A percentile compares a stretch with the other conserved stretches of the same genome.
Conservation (phyloP, 2,888 invertebrate species). For the Priocnemis perturbator region DNA sequence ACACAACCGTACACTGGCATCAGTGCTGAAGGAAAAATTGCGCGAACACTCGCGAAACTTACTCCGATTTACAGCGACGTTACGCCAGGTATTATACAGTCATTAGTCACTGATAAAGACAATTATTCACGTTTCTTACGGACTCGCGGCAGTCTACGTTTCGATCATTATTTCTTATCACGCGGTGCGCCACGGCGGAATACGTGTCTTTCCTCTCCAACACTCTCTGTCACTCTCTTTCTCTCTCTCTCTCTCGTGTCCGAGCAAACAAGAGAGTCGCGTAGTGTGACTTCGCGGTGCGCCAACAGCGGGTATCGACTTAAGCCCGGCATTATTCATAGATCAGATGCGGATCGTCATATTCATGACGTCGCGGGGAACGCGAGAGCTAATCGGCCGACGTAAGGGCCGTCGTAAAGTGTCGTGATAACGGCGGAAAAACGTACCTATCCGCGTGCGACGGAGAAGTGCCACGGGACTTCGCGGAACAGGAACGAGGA, state of each 20-base stretch:
- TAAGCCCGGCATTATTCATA: constrained; percentile 53
- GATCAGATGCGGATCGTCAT: constrained; percentile 59
- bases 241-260: neutral
- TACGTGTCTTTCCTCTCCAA: neutral
- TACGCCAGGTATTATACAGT: neutral
- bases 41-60: neutral
- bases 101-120: too few relatives aligned
- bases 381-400: constrained; percentile 61
- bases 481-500: neutral
- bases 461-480: too few relatives aligned
- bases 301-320: too few relatives aligned
- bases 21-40: neutral
- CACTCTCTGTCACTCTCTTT: neutral
- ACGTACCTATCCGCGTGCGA: constrained; percentile 21
- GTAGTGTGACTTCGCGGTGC: too few relatives aligned
- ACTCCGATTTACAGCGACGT: neutral
- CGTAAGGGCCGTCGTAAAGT: constrained; percentile 59
- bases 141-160: too few relatives aligned
- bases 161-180: too few relatives aligned
- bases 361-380: constrained; percentile 53
- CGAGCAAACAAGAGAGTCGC: too few relatives aligned
- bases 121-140: neutral
- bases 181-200: too few relatives aligned
- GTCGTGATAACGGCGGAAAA: constrained; percentile 57
- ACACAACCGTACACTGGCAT: neutral